Base-by-base conservation (phyloP, 2,888 invertebrate species). In the Drosophila eohydei region DNA sequence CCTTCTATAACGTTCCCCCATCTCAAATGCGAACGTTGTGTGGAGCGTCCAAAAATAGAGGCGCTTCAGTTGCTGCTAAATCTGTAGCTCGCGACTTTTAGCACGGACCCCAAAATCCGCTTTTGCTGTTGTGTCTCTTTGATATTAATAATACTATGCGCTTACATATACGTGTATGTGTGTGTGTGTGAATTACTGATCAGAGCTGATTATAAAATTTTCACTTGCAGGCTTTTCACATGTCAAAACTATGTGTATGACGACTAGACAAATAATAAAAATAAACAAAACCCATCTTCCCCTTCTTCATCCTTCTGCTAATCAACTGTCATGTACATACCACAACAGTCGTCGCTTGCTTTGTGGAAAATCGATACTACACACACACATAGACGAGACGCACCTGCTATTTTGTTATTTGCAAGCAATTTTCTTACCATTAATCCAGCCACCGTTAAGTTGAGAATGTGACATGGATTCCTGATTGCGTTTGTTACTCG, bases 361-460 rank as follows among this genome's bases (percentile, higher is more conserved):
- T 72, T 76, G 71, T 66, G 90, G 57, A 86, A 90, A 89, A 88
- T 85, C 90, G 64, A 90, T 88, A 82, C 36, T 61, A 71, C 64
- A 62, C 40, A 60, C 41, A 48, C 38, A 41, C 12, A 38, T 26
- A 40, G 43, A 36, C 11, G 9, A 40, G 7, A 28, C 40, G 62
- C 71, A 74, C 72, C 60, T 76, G 67, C 50, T 34, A 51, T 26
- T 48, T 32, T 62, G 16, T 62, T 40, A 30, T 48, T 57, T n/a
- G 34, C 32, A 55, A 59, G 67, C 55, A 40, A 28, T 62, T 60
- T 69, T 95, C 92, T 96, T 94, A 97, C 97, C 97, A 93, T 97
- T 96, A 94, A 96, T 96, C 97, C 97, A 97, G 90, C 96, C 95
- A 90, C 96, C 95, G 93, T 96, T 96, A 46, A 96, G 96, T 94